Percentiles rank a stretch among this genome's conserved stretches.
Conservation (phyloP, 2,888 invertebrate genomes). For the Cacoxenus indagator region DNA sequence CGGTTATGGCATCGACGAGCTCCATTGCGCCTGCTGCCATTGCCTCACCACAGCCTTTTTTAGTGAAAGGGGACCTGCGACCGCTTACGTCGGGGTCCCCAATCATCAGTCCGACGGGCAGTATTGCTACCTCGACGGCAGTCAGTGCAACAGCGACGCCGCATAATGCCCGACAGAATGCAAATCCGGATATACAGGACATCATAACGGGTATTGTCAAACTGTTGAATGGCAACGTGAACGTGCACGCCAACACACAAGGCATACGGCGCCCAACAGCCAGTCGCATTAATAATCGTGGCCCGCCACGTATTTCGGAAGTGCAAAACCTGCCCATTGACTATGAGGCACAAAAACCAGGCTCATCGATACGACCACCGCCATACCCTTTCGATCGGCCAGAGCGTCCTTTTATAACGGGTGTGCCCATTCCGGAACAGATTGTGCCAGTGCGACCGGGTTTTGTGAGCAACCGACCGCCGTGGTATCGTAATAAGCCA, state of each 20-base stretch:
- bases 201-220: slow-evolving; percentile 92
- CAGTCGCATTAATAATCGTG: slow-evolving; percentile 89
- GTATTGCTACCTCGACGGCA: slow-evolving; percentile 61
- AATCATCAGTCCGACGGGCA: slow-evolving; percentile 64
- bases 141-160: slow-evolving; percentile 64
- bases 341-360: slow-evolving; percentile 67
- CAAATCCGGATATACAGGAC: slow-evolving; percentile 87
- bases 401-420: slow-evolving; percentile 76
- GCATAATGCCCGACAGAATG: slow-evolving; percentile 72
- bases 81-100: slow-evolving; percentile 70
- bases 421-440: slow-evolving; percentile 82
- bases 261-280: slow-evolving; percentile 78
- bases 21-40: slow-evolving; percentile 29
- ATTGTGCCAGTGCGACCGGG: slow-evolving; percentile 79
- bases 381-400: slow-evolving; percentile 83
- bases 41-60: slow-evolving; percentile 67
- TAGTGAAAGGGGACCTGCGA: slow-evolving; percentile 71
- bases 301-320: slow-evolving; percentile 88
- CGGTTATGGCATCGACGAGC: slow-evolving; percentile 2
- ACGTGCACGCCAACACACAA: slow-evolving; percentile 84
- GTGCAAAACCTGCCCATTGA: slow-evolving; percentile 78
- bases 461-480: slow-evolving; percentile 74
- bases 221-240: slow-evolving; percentile 88
- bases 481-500: slow-evolving; percentile 78
- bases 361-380: slow-evolving; percentile 67